These are phyloP conservation scores for Agraylea sexmaculata DNA, from an alignment of 1,140 invertebrate genomes.

Conservation along the genomic window DNA sequence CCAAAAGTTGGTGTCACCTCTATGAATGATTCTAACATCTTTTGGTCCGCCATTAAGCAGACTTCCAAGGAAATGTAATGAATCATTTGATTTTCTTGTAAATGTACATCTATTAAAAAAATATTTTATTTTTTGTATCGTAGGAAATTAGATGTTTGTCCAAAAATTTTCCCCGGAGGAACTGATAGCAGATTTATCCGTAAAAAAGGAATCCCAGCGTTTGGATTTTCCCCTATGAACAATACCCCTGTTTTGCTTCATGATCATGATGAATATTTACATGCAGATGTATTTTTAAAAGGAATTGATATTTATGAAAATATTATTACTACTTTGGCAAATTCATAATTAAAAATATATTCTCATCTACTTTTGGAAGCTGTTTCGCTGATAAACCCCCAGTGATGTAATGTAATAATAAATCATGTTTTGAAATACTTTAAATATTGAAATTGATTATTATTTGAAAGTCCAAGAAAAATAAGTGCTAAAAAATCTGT, in stretches of 20 bases:
- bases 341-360: no score
- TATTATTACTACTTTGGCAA: conserved; percentile 39
- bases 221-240: conserved; percentile 80
- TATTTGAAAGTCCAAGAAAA: no score
- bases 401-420: no score
- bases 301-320: conserved; percentile 64
- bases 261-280: conserved; percentile 66
- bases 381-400: no score
- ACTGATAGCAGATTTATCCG: conserved; percentile 37
- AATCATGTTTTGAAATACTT: no score
- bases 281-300: conserved; percentile 54
- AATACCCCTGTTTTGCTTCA: conserved; percentile 65
- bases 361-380: no score
- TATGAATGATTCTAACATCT: conserved; percentile 38
- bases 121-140: conserved; percentile 23
- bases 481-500: no score
- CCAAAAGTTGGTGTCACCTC: conserved; percentile 33
- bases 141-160: conserved; percentile 47
- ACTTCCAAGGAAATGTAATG: conserved; percentile 38
- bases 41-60: conserved; percentile 46
- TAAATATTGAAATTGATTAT: no score
- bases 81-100: no score
- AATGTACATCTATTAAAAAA: conserved; percentile 2
- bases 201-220: conserved; percentile 53
- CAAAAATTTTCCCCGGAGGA: conserved; percentile 47